Evolutionary conservation across 2,888 invertebrate species (phyloP), one percentile per base, ranked within the genome.

Genomic region (Spisula subtruncata): DNA sequence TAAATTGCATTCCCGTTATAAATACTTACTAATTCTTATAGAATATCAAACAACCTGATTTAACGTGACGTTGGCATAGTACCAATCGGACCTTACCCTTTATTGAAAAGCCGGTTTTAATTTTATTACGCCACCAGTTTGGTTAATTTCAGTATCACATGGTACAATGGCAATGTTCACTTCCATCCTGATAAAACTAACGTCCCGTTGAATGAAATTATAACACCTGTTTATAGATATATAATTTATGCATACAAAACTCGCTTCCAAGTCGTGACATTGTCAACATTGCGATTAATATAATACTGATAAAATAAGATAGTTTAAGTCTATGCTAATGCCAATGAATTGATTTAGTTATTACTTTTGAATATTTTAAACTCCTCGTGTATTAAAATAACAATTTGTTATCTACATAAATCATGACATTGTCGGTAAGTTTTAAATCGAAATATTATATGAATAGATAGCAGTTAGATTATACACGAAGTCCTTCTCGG

Each of bases 391-490:
- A 66, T 66, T 66, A 66, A 25, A 66, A n/a, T 25, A 66, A 66
- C 60, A 25, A 66, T 66, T n/a, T 66, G 25, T 60, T n/a, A 60
- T 60, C 60, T 60, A n/a, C 60, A 60, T 60, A 60, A 60, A 60
- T 60, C 60, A 60, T n/a, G 60, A 66, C 60, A 5, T 25, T 12
- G 25, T 66, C 25, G 6, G 25, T 25, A n/a, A 66, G 10, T 66
- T 60, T 60, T 60, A 20, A 20, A 60, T 18, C 1, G 18, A 60
- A 60, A 41, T 60, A 60, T 60, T n/a, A 51, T 51, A 51, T 51
- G 51, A 51, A 51, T 51, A 41, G 41, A 41, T 41, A 41, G 41
- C 10, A 51, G 51, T 51, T 1, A 51, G 51, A 51, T 51, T 51
- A 51, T 8, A 12, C 51, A 51, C 51, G 16, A 16, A 51, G 12